Percentiles rank a stretch among this genome's conserved stretches.
phyloP scores from a whole-genome alignment of 2,797 vertebrate genomes.

The Cyclopterus lumpus region DNA sequence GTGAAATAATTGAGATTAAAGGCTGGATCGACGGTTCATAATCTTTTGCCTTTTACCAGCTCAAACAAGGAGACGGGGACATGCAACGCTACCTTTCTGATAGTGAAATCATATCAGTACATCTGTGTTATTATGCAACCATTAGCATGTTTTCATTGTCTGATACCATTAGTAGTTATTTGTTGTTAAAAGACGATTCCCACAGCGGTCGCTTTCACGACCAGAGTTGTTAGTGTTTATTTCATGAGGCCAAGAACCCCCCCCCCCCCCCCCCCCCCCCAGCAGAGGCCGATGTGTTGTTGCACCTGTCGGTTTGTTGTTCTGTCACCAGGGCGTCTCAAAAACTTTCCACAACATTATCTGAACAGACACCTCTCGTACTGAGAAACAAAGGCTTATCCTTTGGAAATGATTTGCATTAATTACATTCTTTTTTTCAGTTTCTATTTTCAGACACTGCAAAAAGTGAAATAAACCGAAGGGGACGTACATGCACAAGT shows the following conservation, averaged over 20 bases:
- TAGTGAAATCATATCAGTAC: constrained; percentile 23
- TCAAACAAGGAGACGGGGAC: constrained; percentile 35
- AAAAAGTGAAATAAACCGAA: not conserved
- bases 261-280: not conserved
- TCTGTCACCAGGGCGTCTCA: constrained; percentile 27
- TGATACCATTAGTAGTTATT: constrained; percentile 2
- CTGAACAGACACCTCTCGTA: constrained; percentile 4
- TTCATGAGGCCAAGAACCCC: not conserved
- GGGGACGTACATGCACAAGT: not conserved
- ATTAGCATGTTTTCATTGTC: not conserved
- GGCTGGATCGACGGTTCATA: constrained; percentile 24
- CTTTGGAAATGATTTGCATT: constrained; percentile 10
- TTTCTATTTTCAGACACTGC: not conserved
- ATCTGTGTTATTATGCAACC: constrained; percentile 3
- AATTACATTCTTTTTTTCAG: not conserved
- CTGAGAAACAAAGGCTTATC: constrained; percentile 12
- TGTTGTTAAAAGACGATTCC: not conserved
- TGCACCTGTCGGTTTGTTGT: constrained; percentile 60
- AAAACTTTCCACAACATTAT: constrained; percentile 27
- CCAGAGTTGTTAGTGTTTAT: not conserved
- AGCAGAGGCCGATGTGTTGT: constrained; percentile 46
- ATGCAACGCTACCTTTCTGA: constrained; percentile 19
- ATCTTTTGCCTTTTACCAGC: constrained; percentile 54
- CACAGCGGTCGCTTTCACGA: not conserved
- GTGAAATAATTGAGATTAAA: constrained; percentile 67